Percentiles rank a stretch among this genome's conserved stretches.
Evolutionary conservation across 2,888 invertebrate species (phyloP).

Genomic region (Stenotaenia linearis): DNA sequence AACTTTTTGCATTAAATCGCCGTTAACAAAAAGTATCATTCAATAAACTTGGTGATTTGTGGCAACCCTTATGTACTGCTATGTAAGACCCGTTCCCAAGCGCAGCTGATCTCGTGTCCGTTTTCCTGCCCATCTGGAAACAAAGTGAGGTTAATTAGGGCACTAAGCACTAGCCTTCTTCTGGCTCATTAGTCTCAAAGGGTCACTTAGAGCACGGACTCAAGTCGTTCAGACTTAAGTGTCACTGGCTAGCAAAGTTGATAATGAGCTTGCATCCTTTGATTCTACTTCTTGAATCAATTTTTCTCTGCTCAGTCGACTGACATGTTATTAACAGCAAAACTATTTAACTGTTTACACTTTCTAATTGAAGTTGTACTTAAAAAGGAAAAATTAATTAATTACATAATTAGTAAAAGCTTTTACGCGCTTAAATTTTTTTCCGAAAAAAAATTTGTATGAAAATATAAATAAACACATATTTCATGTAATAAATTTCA

Average conservation of each 20-base stretch:
- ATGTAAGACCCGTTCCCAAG: not conserved
- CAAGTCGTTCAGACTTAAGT: not conserved
- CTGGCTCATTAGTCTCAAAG: constrained; percentile 9
- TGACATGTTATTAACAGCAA: not conserved
- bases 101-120: not conserved
- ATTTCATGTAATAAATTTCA: not conserved
- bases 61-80: not conserved
- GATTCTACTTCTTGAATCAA: not conserved
- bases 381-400: too few relatives aligned
- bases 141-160: constrained; percentile 5
- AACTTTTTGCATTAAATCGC: not conserved
- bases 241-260: not conserved
- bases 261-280: not conserved
- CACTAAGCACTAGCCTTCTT: constrained; percentile 4
- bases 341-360: not conserved
- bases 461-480: not conserved
- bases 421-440: not conserved
- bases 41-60: not conserved
- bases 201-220: not conserved
- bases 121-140: constrained; percentile 4
- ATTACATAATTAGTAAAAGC: too few relatives aligned
- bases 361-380: not conserved
- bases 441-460: not conserved
- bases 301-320: not conserved
- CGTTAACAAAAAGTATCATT: not conserved